Evolutionary conservation across 2,888 invertebrate species (phyloP), one percentile per base, ranked within the genome.

Genomic region (Apodemia duryi): DNA sequence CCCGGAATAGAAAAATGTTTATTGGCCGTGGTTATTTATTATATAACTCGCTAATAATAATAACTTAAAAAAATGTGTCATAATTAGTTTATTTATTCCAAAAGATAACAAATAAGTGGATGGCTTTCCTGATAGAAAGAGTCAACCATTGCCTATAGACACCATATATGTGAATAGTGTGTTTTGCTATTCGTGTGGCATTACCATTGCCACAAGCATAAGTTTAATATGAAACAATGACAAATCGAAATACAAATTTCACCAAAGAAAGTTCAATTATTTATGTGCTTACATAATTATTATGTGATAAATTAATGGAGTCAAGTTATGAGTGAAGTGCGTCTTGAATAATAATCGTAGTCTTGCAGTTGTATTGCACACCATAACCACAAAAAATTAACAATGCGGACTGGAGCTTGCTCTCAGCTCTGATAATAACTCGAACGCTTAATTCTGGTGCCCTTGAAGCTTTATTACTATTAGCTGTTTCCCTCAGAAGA

Each of bases 371-470:
- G 66, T 62, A 65, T 67, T 60, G 63, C 51, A 51, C 51, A 65
- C 63, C 63, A 65, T 63, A 62, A 62, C 64, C 67, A 71, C 68
- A 72, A 73, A 74, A 79, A 80, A 78, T 78, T 85, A 85, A 85
- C 85, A 83, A 84, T 77, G 80, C 73, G 75, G 65, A 67, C 67
- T 65, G 62, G 66, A 68, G 76, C 82, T 84, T 6, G 83, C 72
- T 84, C 84, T 66, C 71, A 70, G 75, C 73, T 77, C 75, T 75
- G 78, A 80, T 78, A 79, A 79, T 60, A 76, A 80, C 80, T 82
- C 74, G 74, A 74, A 70, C 71, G 73, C 73, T 77, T 77, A 75
- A 77, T 77, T 80, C 78, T 74, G 82, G 82, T 69, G 77, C 77
- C 67, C 78, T 83, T 72, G 68, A 74, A 67, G 73, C 67, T 51